Evolutionary conservation across 30 jellyfish, hydroid and myxozoan genomes (phyloP).

Genomic region (Hydractinia echinata): DNA sequence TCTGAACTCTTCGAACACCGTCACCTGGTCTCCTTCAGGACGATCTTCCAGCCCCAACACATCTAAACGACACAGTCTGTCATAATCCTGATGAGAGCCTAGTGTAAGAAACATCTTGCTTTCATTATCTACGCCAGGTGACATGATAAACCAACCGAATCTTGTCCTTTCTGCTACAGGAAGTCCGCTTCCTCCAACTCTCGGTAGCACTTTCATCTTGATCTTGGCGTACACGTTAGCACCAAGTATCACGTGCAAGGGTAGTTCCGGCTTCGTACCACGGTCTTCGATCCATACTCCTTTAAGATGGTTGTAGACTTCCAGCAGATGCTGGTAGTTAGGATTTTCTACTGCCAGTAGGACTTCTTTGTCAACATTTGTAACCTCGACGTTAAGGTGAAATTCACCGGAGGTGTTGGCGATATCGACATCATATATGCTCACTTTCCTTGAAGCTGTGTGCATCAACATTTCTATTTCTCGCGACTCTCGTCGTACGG

Average conservation of each 20-base stretch:
- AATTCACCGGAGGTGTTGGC: conserved; percentile 22
- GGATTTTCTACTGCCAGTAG: conserved; percentile 53
- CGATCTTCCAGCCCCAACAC: conserved; percentile 63
- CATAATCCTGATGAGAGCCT: conserved; percentile 48
- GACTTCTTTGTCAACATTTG: conserved; percentile 38
- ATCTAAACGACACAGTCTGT: conserved; percentile 54
- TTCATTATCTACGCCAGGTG: conserved; percentile 47
- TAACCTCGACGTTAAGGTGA: conserved; percentile 40
- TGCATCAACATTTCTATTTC: conserved; percentile 44
- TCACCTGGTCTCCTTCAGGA: conserved; percentile 56
- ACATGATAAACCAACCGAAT: conserved; percentile 77
- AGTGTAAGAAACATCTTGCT: conserved; percentile 29
- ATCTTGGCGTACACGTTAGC: conserved; percentile 45
- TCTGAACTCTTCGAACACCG: conserved; percentile 50
- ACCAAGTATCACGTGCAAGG: conserved; percentile 42
- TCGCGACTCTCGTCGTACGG: conserved; percentile 27
- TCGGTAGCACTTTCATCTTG: conserved; percentile 35
- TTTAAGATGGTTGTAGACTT: conserved; percentile 41
- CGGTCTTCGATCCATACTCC: conserved; percentile 50
- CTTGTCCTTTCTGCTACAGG: conserved; percentile 70
- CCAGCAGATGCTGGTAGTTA: conserved; percentile 19
- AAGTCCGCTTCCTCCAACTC: conserved; percentile 48
- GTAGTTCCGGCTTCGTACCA: conserved; percentile 27
- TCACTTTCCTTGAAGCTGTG: conserved; percentile 37
- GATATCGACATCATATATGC: conserved; percentile 31